Percentiles rank a stretch among this genome's conserved stretches.
These are phyloP conservation scores for Notechis scutatus DNA, from an alignment of 2,113 vertebrate species.

Conservation along the genomic window DNA sequence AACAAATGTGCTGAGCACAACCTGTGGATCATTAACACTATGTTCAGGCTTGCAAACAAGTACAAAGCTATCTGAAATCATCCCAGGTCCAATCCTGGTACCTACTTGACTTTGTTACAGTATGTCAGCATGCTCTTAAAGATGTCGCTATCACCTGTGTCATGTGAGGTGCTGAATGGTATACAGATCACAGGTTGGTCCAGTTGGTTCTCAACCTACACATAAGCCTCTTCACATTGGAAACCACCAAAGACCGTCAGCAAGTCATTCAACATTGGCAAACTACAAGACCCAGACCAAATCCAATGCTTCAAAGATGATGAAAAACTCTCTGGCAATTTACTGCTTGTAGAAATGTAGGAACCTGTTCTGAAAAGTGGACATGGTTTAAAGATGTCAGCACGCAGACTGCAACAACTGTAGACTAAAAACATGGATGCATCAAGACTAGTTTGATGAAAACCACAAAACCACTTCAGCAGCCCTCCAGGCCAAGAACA, in stretches of 20 bases:
- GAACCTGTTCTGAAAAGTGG: neutral
- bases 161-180: neutral
- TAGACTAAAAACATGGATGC: neutral
- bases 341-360: neutral
- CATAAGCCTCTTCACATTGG: neutral
- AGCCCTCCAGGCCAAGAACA: neutral
- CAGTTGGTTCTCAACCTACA: neutral
- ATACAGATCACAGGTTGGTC: neutral
- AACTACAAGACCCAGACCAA: neutral
- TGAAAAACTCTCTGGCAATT: neutral
- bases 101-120: neutral
- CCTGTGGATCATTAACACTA: neutral
- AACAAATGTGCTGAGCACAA: neutral
- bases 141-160: neutral
- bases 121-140: neutral
- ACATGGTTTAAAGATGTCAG: neutral
- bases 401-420: neutral
- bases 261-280: neutral
- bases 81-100: neutral
- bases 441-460: neutral
- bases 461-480: neutral
- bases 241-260: neutral
- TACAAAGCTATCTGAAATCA: neutral
- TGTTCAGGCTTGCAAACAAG: neutral
- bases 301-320: neutral